A percentile compares a stretch with the other conserved stretches of the same genome.
These are phyloP conservation scores for Atherinomorus stipes DNA, from an alignment of 2,113 vertebrate species.

Conservation along the genomic window DNA sequence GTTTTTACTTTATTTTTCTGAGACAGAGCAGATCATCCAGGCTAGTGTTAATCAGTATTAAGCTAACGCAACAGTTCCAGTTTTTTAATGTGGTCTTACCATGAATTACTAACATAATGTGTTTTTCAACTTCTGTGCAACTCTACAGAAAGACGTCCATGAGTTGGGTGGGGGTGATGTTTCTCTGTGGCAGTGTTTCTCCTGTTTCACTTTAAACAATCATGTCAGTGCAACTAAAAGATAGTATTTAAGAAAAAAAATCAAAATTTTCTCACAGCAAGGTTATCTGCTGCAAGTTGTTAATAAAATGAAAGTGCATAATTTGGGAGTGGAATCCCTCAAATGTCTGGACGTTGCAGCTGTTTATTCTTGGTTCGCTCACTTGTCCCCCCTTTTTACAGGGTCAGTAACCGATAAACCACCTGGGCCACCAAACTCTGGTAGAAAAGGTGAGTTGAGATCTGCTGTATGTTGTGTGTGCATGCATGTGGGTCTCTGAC, in stretches of 20 bases:
- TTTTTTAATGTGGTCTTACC: constrained; percentile 18
- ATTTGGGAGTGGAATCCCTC: constrained; percentile 12
- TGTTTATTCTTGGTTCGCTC: constrained; percentile 38
- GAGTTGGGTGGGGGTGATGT: constrained; percentile 3
- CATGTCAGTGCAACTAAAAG: background rate
- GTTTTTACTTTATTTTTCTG: background rate
- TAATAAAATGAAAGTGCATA: background rate
- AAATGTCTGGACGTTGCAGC: background rate
- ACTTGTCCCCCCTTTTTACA: constrained; percentile 69
- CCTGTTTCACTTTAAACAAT: background rate
- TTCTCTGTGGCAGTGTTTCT: constrained; percentile 1
- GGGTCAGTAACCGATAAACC: constrained; percentile 97
- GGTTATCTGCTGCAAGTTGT: background rate
- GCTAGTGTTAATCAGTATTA: constrained; percentile 12
- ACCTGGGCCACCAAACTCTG: constrained; percentile 90
- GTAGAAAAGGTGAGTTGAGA: constrained; percentile 97
- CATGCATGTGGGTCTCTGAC: constrained; percentile 36
- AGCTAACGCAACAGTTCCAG: background rate
- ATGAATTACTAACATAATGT: constrained; percentile 58
- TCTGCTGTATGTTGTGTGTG: constrained; percentile 72
- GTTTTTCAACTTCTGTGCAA: background rate
- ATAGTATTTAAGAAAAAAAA: background rate
- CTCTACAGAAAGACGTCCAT: background rate
- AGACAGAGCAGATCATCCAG: constrained; percentile 18
- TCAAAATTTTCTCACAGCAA: background rate